Conservation (phyloP, 2,888 invertebrate species). For the Fabriciana adippe region DNA sequence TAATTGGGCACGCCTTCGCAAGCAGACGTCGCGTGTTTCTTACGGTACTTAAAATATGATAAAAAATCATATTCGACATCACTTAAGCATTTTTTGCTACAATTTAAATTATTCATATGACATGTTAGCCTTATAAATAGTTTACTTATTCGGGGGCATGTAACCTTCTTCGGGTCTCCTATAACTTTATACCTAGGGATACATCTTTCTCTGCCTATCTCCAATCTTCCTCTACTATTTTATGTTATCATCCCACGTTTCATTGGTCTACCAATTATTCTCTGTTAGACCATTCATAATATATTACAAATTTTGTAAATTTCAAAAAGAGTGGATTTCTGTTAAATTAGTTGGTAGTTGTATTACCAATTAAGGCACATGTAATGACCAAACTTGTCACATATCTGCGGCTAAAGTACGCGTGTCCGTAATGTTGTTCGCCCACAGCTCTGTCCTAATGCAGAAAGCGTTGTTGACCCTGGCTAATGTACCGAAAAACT, state of each 20-base stretch:
- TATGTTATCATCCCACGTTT: too few species aligned
- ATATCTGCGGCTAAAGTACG: constrained; percentile 31
- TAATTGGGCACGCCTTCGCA: constrained; percentile 29
- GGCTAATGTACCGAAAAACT: constrained; percentile 49
- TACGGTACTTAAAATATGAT: constrained; percentile 30
- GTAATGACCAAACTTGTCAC: constrained; percentile 61
- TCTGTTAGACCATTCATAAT: background rate
- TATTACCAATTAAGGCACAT: constrained; percentile 60
- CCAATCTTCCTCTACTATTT: too few species aligned
- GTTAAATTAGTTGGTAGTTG: constrained; percentile 39
- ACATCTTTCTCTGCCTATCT: too few species aligned
- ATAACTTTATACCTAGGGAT: too few species aligned
- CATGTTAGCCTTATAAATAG: too few species aligned
- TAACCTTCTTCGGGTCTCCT: too few species aligned
- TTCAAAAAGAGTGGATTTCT: constrained; percentile 23
- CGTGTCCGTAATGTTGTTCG: constrained; percentile 59
- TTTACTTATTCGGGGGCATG: too few species aligned
- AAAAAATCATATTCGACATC: constrained; percentile 9
- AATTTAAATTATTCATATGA: background rate
- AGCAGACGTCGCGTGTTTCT: constrained; percentile 26
- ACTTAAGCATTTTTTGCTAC: background rate
- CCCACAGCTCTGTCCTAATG: constrained; percentile 66
- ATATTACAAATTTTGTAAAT: background rate
- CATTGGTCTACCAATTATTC: too few species aligned
- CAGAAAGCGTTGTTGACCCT: constrained; percentile 54